phyloP scores from a whole-genome alignment of 1,140 invertebrate genomes.

The Papilio polyxenes region DNA sequence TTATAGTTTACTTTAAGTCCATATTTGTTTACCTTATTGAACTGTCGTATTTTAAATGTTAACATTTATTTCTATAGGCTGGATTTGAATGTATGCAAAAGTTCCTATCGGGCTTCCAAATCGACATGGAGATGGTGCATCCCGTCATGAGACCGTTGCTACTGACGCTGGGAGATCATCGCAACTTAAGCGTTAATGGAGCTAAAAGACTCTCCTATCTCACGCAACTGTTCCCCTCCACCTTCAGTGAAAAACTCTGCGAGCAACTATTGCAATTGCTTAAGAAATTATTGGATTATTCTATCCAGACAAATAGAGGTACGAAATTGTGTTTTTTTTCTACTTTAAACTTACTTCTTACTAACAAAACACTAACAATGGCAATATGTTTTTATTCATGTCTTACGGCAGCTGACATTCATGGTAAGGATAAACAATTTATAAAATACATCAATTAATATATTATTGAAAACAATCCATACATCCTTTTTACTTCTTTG shows the following conservation, averaged over 20 bases:
- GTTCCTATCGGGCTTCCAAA: slow-evolving; percentile 89
- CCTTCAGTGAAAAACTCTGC: slow-evolving; percentile 97
- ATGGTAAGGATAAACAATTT: neutral
- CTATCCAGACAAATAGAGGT: slow-evolving; percentile 88
- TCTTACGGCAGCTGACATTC: neutral
- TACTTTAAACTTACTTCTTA: no score
- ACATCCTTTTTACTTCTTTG: neutral
- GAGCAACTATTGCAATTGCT: slow-evolving; percentile 94
- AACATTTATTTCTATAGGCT: slow-evolving; percentile 74
- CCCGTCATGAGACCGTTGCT: slow-evolving; percentile 91
- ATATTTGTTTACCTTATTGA: neutral
- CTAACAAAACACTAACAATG: neutral
- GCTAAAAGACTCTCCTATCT: slow-evolving; percentile 94
- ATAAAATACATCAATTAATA: neutral
- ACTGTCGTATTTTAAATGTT: neutral
- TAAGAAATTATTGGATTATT: slow-evolving; percentile 92
- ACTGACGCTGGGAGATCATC: slow-evolving; percentile 90
- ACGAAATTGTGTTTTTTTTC: slow-evolving; percentile 37
- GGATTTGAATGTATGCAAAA: slow-evolving; percentile 97
- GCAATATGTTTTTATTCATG: neutral
- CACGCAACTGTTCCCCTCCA: slow-evolving; percentile 95
- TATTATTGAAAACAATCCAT: no score
- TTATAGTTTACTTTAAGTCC: neutral
- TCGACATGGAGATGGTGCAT: slow-evolving; percentile 92
- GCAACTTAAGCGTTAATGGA: slow-evolving; percentile 92